Evolutionary conservation across 2,888 invertebrate species (phyloP).

Genomic region (Koerneria pararmatus): DNA sequence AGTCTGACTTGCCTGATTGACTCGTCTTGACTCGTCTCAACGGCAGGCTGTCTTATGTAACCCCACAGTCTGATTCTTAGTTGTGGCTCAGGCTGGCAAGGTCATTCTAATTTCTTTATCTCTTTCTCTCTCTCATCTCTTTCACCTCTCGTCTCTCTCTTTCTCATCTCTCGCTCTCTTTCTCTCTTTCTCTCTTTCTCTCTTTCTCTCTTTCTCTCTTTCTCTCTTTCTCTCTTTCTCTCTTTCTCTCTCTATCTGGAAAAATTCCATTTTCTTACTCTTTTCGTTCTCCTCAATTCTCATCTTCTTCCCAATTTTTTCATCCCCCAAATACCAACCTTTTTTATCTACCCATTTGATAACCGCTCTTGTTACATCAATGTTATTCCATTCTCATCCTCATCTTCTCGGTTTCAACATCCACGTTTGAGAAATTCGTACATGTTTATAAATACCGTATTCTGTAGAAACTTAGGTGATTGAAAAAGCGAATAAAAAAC

Average conservation of each 20-base stretch:
- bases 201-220: slow-evolving; percentile 7
- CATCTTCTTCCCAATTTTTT: background rate
- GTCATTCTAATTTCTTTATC: background rate
- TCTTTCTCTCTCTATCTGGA: too few species aligned
- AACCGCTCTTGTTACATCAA: too few species aligned
- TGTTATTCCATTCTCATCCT: too few species aligned
- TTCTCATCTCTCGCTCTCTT: too few species aligned
- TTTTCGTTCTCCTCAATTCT: background rate
- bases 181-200: slow-evolving; percentile 5
- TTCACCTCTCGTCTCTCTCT: slow-evolving; percentile 11
- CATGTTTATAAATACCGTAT: background rate
- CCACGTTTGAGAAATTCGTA: too few species aligned
- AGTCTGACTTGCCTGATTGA: too few species aligned
- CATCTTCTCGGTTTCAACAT: too few species aligned
- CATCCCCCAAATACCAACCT: too few species aligned
- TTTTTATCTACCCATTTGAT: too few species aligned
- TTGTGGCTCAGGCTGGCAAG: slow-evolving; percentile 1
- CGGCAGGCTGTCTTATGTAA: background rate
- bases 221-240: slow-evolving; percentile 17
- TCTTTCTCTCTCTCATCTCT: background rate
- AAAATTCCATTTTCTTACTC: slow-evolving; percentile 16
- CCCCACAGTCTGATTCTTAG: background rate
- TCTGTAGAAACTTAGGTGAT: too few species aligned
- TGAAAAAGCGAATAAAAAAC: slow-evolving; percentile 3
- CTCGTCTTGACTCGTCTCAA: too few species aligned